A percentile compares a stretch with the other conserved stretches of the same genome.
Conservation (phyloP, 2,888 invertebrate genomes). For the Ochropacha duplaris region DNA sequence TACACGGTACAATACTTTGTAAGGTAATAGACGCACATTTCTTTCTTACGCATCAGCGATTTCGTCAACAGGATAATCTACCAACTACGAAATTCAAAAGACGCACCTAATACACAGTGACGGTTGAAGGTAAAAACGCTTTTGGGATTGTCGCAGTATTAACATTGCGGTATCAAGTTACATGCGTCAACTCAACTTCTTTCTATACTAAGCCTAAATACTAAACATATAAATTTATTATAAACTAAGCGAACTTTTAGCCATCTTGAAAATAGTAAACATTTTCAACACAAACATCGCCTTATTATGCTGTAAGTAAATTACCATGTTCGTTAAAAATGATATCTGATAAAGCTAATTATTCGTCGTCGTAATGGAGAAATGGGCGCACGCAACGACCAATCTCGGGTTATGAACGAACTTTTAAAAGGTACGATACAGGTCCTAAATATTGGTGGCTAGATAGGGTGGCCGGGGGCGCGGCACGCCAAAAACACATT, state of each 20-base stretch:
- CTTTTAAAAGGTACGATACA: conserved; percentile 67
- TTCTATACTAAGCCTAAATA: conserved; percentile 22
- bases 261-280: conserved; percentile 21
- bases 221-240: not conserved
- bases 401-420: conserved; percentile 68
- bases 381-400: conserved; percentile 71
- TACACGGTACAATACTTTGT: conserved; percentile 70
- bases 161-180: conserved; percentile 37
- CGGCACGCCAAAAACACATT: conserved; percentile 80
- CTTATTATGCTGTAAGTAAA: conserved; percentile 64
- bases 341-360: conserved; percentile 72
- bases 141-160: conserved; percentile 31
- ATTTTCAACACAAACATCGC: conserved; percentile 46
- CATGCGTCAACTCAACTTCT: conserved; percentile 34
- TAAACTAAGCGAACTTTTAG: not conserved
- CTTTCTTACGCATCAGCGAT: conserved; percentile 59
- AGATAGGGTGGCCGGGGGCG: conserved; percentile 68
- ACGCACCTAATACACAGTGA: conserved; percentile 58
- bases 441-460: conserved; percentile 69
- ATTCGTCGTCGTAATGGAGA: conserved; percentile 68
- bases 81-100: conserved; percentile 64
- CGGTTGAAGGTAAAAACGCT: conserved; percentile 63
- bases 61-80: conserved; percentile 59
- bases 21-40: conserved; percentile 67
- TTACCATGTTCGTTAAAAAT: conserved; percentile 65